Base-by-base conservation (phyloP, 1,140 invertebrate genomes). In the Eubasilissa regina region DNA sequence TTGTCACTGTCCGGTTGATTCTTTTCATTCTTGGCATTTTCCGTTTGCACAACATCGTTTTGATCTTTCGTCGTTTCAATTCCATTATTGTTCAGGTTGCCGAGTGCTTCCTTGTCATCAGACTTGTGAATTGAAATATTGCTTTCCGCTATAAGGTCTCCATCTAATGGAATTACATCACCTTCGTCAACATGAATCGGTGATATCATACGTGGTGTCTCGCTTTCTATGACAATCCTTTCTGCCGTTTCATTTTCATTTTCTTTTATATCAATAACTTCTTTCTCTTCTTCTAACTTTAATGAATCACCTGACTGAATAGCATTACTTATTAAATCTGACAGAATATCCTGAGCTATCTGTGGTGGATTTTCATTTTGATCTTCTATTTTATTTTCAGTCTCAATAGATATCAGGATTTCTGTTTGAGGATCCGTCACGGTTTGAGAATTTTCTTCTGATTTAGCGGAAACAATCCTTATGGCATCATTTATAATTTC, bases 401-500 rank as follows among this genome's bases (percentile, higher is more conserved):
- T 53, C 43, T 77, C 75, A 53, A 77, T 64, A 7, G 75, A 77
- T 66, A 77, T 77, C 19, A 66, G 55, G 44, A 21, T 8, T 44
- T 73, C 70, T 25, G 12, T 56, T 35, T 55, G 48, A 12, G 70
- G 35, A 25, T 73, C 70, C 10, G 64, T 13, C 13, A 17, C 64
- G 8, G n/a, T 35, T 4, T 45, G 45, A 70, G 25, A 17, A 25
- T 8, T 17, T 56, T 55, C 64, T 44, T 51, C 66, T 11, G 64
- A 9, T 56, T 58, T 77, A 21, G 48, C 44, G 3, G 43, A 47
- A 1, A 89, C 87, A 47, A 87, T 87, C 82, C 91, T 89, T 21
- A 88, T 84, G n/a, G 87, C 88, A 76, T 89, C 85, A 43, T 87
- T 87, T 44, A 89, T 83, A 68, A 90, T 89, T 64, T 89, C 85